Conservation (phyloP, 2,113 vertebrate species). For the Balaenoptera acutorostrata region DNA sequence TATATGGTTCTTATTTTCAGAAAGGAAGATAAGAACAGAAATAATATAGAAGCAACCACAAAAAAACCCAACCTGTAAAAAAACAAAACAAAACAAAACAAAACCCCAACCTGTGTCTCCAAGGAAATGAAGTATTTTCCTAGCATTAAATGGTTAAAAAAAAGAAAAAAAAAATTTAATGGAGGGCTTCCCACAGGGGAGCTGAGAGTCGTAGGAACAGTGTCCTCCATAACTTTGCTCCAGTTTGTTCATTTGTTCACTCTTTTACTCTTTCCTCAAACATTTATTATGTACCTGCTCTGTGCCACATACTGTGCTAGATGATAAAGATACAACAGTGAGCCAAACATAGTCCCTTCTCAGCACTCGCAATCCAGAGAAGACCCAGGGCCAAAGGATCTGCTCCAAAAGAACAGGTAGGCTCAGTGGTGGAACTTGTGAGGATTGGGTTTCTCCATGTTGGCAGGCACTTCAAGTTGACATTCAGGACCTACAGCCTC, state of each 20-base stretch:
- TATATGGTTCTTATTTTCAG: not conserved
- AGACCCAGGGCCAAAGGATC: not conserved
- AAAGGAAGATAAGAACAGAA: not conserved
- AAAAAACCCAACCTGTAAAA: too few species aligned
- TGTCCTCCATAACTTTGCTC: not conserved
- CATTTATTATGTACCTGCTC: not conserved
- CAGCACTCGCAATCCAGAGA: not conserved
- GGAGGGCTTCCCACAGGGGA: not conserved
- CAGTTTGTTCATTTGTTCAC: not conserved
- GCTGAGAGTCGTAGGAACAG: not conserved
- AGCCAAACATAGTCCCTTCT: not conserved
- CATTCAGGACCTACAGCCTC: not conserved
- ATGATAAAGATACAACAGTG: not conserved
- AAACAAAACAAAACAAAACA: too few species aligned
- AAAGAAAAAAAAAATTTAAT: too few species aligned
- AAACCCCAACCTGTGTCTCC: too few species aligned
- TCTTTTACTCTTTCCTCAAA: not conserved
- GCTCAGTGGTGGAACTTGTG: not conserved
- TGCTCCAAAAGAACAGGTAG: not conserved
- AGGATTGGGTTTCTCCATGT: not conserved
- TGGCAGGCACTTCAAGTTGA: not conserved
- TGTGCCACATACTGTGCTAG: not conserved
- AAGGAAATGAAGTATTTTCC: slow-evolving; percentile 7
- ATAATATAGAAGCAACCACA: not conserved
- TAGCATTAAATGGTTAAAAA: not conserved